Evolutionary conservation across 2,888 invertebrate genomes (phyloP).

Genomic region (Eupithecia dodoneata): DNA sequence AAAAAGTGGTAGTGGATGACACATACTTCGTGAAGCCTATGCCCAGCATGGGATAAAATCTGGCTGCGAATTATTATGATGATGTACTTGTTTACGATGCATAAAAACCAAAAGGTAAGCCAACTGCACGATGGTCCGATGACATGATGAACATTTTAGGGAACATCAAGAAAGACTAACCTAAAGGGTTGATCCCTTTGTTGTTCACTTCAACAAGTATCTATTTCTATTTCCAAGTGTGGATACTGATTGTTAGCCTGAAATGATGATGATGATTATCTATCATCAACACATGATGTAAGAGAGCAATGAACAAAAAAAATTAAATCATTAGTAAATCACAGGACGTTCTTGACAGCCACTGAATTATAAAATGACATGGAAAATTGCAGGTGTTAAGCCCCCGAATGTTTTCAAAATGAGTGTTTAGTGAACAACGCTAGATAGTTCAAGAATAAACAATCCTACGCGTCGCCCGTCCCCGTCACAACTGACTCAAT

Average conservation of each 20-base stretch:
- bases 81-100: background rate
- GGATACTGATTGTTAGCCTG: background rate
- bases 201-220: too few relatives aligned
- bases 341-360: background rate
- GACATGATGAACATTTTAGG: background rate
- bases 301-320: background rate
- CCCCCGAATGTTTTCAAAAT: constrained; percentile 34
- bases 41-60: background rate
- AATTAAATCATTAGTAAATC: too few relatives aligned
- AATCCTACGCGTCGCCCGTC: constrained; percentile 58
- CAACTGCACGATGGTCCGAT: background rate
- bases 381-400: constrained; percentile 19
- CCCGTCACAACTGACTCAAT: constrained; percentile 63
- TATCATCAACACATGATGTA: background rate
- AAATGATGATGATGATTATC: background rate
- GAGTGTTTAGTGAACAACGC: constrained; percentile 45
- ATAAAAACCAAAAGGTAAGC: background rate
- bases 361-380: background rate
- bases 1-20: background rate
- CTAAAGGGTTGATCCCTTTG: background rate
- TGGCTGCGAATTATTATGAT: background rate
- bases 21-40: background rate
- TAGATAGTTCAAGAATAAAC: constrained; percentile 45
- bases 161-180: background rate
- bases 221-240: background rate